Evolutionary conservation across 2,888 invertebrate genomes (phyloP).

Genomic region (Rhodophaea formosa): DNA sequence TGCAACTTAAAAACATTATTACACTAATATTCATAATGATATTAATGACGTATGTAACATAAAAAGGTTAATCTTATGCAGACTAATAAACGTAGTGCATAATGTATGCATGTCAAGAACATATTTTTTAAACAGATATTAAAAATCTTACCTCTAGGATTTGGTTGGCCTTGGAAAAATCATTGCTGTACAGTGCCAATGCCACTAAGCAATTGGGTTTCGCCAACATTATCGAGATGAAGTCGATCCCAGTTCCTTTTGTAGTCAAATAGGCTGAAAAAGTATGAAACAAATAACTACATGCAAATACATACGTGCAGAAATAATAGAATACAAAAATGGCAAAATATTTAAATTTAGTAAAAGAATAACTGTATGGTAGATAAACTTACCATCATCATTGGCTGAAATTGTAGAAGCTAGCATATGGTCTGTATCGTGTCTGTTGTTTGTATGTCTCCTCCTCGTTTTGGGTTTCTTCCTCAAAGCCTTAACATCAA

Average conservation of each 20-base stretch:
- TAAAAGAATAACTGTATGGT: background rate
- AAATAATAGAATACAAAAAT: no score
- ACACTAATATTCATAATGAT: no score
- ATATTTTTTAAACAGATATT: background rate
- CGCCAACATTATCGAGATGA: conserved; percentile 86
- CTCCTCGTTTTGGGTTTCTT: conserved; percentile 65
- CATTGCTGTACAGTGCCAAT: conserved; percentile 86
- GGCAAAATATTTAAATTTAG: background rate
- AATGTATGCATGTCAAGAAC: no score
- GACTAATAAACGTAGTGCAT: no score
- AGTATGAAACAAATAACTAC: no score
- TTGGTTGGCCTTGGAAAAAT: conserved; percentile 87
- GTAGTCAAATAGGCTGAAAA: conserved; percentile 52
- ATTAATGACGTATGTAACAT: no score
- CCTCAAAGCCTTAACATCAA: conserved; percentile 53
- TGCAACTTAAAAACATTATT: no score
- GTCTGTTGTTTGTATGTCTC: conserved; percentile 59
- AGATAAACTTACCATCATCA: conserved; percentile 53
- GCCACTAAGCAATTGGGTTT: conserved; percentile 88
- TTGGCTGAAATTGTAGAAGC: conserved; percentile 62
- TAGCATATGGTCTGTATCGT: conserved; percentile 63
- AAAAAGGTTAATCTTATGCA: no score
- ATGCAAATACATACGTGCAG: no score
- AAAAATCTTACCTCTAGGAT: conserved; percentile 86
- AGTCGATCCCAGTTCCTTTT: conserved; percentile 64